Evolutionary conservation across 2,888 invertebrate genomes (phyloP), one percentile per base, ranked within the genome.

Genomic region (Cephus pygmeus): DNA sequence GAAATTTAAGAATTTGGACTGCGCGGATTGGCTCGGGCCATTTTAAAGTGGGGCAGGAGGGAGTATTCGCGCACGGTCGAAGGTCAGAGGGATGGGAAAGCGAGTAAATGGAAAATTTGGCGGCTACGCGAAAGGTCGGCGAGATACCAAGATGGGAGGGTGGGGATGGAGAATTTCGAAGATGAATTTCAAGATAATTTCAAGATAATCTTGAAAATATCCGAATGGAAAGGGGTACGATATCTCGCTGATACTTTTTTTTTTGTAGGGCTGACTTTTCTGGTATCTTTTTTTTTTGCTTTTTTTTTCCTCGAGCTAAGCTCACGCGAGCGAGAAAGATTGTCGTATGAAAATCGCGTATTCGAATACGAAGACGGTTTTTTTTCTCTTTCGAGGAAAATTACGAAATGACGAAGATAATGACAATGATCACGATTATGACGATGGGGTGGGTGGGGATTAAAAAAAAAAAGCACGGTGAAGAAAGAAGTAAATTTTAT

Each of bases 401-500:
- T 2, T 0, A 23, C 23, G 56, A 56, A 56, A 23, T 23, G 23
- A 56, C 56, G 56, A 56, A 23, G 56, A 56, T 56, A 23, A 56
- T 23, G 56, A 56, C 23, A 56, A 23, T 23, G 56, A 56, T 56
- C 23, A 56, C 23, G 56, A 56, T 56, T 23, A 56, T 56, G 56
- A 56, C 56, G 56, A 23, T 9, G 56, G 56, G 23, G 15, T 9
- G 40, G 40, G 40, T 12, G 40, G 23, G 40, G 2, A 56, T 56
- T 56, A 23, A 56, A 56, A 56, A 56, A 40, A 40, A 56, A 56
- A 23, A 56, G 56, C 23, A 15, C 15, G 56, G 81, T 79, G 80
- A 83, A 81, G 79, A 81, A 80, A 80, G 79, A 82, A 81, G 78
- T 78, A 78, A 75, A 76, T 78, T 78, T 78, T 78, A 78, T 76